These are phyloP conservation scores for Palythoa caribaeorum DNA, from an alignment of 92 coral and sea anemone genomes.

Conservation along the genomic window DNA sequence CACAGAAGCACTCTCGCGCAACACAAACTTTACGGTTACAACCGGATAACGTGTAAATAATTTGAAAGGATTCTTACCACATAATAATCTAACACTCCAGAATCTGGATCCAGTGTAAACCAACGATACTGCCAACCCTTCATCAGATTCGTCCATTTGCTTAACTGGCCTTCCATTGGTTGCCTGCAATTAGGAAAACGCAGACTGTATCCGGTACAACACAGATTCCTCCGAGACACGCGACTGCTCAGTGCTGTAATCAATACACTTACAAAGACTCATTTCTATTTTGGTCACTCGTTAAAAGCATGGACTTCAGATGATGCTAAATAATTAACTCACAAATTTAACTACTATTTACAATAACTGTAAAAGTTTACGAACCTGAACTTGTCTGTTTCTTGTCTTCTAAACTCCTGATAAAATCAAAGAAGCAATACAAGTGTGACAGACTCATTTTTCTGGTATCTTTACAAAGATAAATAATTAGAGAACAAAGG, in stretches of 20 bases:
- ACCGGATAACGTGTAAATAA: not conserved
- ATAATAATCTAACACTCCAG: slow-evolving; percentile 93
- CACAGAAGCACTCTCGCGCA: too few relatives aligned
- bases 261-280: too few relatives aligned
- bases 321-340: not conserved
- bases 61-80: slow-evolving; percentile 68
- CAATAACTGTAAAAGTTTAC: not conserved
- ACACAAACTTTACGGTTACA: too few relatives aligned
- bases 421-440: slow-evolving; percentile 5
- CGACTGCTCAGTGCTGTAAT: not conserved
- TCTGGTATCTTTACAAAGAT: not conserved
- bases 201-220: too few relatives aligned
- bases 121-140: slow-evolving; percentile 99
- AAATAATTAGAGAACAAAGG: not conserved
- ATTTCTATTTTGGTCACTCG: not conserved
- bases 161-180: slow-evolving; percentile 95
- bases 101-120: slow-evolving; percentile 92
- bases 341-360: not conserved
- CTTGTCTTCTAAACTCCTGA: slow-evolving; percentile 47
- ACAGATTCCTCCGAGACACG: not conserved
- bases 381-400: slow-evolving; percentile 45
- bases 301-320: not conserved
- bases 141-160: slow-evolving; percentile 98
- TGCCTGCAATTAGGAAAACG: slow-evolving; percentile 60
- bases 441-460: not conserved